Base-by-base conservation (phyloP, 2,113 vertebrate genomes). In the Ochotona curzoniae region DNA sequence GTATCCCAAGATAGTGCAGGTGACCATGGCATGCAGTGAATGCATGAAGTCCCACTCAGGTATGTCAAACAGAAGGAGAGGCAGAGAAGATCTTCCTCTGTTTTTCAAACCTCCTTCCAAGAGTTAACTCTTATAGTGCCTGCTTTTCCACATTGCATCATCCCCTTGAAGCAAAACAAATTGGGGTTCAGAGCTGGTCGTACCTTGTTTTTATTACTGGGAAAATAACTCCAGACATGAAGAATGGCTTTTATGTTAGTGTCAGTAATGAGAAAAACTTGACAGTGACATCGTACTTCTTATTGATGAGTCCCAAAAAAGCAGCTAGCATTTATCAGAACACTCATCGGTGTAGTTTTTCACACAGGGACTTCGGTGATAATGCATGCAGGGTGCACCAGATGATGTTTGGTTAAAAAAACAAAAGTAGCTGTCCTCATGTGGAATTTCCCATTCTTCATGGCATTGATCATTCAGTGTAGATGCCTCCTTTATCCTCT, bases 201-300 rank as follows among this genome's bases (percentile, higher is more conserved):
- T n/a, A 87, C 11, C 38, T 93, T 93, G 26, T 91, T 90, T 92
- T 87, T 32, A 90, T 97, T 92, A 87, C 38, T 57, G 49, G 35
- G 47, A 6, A 25, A 44, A 74, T 80, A 44, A 80, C 30, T 69
- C 49, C 49, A 75, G 60, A 38, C 61, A 61, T 69, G 69, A 82
- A 69, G 35, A 93, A 92, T 51, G 51, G 73, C 49, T 96, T 92
- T 47, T 85, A 63, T n/a, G 11, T 28, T 63, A n/a, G 30, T 60
- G 12, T 79, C 64, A 63, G 71, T 69, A 92, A 92, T 85, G 74
- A 90, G 57, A 91, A 83, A 38, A 7, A 5, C 47, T 32, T 70
- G 28, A 44, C 17, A 25, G 2, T 89, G 64, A 93, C 89, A 81
- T 82, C 70, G 49, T 76, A 57, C 63, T 60, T 32, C 60, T 90